Evolutionary conservation across 2,113 vertebrate species (phyloP).

Genomic region (Carettochelys insculpta): DNA sequence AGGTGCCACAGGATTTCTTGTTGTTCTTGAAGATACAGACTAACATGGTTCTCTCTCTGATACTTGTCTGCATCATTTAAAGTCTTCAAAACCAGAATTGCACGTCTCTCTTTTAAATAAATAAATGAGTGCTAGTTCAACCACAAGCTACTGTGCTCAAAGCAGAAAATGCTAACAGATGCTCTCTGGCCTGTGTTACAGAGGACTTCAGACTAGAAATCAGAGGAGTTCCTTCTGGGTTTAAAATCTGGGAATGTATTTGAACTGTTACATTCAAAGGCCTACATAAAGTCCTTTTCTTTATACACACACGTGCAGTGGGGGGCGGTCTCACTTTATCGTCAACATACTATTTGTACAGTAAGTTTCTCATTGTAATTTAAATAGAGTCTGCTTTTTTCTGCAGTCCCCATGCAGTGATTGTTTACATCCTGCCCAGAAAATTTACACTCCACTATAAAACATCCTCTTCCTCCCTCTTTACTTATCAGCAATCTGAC

Average conservation of each 20-base stretch:
- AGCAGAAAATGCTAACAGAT: not conserved
- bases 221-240: not conserved
- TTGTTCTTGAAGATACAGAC: no score
- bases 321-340: not conserved
- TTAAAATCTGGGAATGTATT: not conserved
- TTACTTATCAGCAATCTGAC: not conserved
- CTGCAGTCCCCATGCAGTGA: not conserved
- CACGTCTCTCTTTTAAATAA: not conserved
- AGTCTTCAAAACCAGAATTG: not conserved
- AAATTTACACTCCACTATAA: not conserved
- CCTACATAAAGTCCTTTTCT: not conserved
- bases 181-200: not conserved
- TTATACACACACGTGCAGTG: not conserved
- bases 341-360: not conserved
- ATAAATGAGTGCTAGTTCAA: not conserved
- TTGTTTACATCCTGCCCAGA: not conserved
- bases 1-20: no score
- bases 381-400: not conserved
- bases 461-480: not conserved
- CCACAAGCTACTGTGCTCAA: not conserved
- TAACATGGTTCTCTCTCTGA: no score
- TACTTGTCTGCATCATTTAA: not conserved
- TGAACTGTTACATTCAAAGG: no score
- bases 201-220: not conserved
- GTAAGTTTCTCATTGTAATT: not conserved